These are phyloP conservation scores for Gila orcuttii DNA, from an alignment of 2,113 vertebrate genomes.

Conservation along the genomic window DNA sequence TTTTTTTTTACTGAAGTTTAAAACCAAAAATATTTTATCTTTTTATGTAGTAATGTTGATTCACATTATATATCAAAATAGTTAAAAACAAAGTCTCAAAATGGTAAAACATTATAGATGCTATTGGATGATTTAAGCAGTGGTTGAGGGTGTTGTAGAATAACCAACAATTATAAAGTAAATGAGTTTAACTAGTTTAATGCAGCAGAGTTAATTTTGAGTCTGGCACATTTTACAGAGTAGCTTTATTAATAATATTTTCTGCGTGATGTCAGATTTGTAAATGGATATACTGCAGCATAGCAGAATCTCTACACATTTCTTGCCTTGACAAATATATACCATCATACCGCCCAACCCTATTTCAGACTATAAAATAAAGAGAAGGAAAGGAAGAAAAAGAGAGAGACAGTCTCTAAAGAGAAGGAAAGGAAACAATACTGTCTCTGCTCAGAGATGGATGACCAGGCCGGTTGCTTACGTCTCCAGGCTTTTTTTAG, in stretches of 20 bases:
- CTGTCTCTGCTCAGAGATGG: slow-evolving; percentile 26
- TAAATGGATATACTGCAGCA: not conserved
- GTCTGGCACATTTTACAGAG: too few species aligned
- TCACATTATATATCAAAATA: not conserved
- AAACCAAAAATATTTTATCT: not conserved
- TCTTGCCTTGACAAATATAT: not conserved
- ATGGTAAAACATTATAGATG: not conserved
- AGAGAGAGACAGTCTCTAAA: slow-evolving; percentile 13
- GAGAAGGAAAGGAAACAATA: slow-evolving; percentile 8
- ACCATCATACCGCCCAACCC: not conserved
- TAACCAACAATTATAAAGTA: not conserved
- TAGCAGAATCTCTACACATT: not conserved
- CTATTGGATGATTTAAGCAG: not conserved
- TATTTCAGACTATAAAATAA: slow-evolving; percentile 26
- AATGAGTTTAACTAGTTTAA: not conserved
- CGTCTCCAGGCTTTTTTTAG: slow-evolving; percentile 42
- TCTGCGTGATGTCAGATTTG: not conserved
- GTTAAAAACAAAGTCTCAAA: not conserved
- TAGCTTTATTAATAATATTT: not conserved
- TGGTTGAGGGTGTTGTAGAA: not conserved
- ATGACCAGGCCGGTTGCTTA: slow-evolving; percentile 33
- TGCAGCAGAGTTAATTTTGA: not conserved
- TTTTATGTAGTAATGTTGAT: not conserved
- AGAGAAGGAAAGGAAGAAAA: slow-evolving; percentile 7
- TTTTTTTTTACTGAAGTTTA: not conserved